Conservation (phyloP, 2,888 invertebrate species). For the Quadriops clusia region DNA sequence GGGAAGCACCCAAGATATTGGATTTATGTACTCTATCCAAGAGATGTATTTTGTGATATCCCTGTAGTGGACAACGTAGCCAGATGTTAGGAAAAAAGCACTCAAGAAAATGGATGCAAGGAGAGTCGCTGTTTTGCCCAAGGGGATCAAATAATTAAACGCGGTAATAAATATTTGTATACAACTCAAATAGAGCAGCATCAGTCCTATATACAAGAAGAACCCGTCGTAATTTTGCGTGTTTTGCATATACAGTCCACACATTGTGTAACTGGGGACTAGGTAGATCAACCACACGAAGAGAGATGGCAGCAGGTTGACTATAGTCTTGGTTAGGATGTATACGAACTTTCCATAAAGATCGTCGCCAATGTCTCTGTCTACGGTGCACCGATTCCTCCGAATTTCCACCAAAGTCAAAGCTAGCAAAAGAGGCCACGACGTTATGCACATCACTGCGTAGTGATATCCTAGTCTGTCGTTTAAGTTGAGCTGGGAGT, state of each 20-base stretch:
- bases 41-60: slow-evolving; percentile 53
- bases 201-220: slow-evolving; percentile 45
- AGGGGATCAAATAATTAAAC: slow-evolving; percentile 53
- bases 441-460: slow-evolving; percentile 61
- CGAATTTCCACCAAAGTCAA: slow-evolving; percentile 47
- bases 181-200: slow-evolving; percentile 57
- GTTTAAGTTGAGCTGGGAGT: slow-evolving; percentile 59
- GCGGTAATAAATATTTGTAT: slow-evolving; percentile 57
- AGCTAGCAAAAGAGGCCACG: slow-evolving; percentile 66
- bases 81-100: slow-evolving; percentile 50
- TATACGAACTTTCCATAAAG: slow-evolving; percentile 71
- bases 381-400: slow-evolving; percentile 51
- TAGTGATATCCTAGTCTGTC: slow-evolving; percentile 83
- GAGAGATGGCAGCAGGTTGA: slow-evolving; percentile 66
- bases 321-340: slow-evolving; percentile 67
- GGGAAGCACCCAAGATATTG: slow-evolving; percentile 60
- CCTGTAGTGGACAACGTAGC: slow-evolving; percentile 54
- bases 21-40: slow-evolving; percentile 59
- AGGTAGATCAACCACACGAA: slow-evolving; percentile 75
- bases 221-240: slow-evolving; percentile 55
- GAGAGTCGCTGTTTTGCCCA: slow-evolving; percentile 50
- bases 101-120: slow-evolving; percentile 48
- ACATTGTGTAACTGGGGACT: slow-evolving; percentile 83
- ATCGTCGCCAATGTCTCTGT: slow-evolving; percentile 68
- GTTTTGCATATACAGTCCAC: slow-evolving; percentile 63